These are phyloP conservation scores for Cirrhinus mrigala DNA, from an alignment of 2,797 vertebrate genomes.

Conservation along the genomic window DNA sequence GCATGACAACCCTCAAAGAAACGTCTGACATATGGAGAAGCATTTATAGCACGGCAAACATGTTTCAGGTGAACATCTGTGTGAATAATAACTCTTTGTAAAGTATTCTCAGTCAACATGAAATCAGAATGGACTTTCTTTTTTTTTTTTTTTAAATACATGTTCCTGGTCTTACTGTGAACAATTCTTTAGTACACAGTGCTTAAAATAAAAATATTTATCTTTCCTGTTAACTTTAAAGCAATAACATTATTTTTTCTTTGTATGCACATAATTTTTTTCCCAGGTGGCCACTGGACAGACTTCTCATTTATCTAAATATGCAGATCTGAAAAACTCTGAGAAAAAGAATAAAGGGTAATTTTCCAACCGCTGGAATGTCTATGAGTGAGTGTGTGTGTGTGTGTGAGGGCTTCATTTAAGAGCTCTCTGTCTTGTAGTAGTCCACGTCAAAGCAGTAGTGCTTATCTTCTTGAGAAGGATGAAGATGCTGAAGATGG, in stretches of 20 bases:
- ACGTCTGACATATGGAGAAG: slow-evolving; percentile 71
- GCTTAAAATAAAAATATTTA: neutral
- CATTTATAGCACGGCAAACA: slow-evolving; percentile 67
- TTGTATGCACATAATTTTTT: neutral
- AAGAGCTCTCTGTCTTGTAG: neutral
- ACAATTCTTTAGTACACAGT: too few relatives aligned
- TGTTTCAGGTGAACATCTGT: slow-evolving; percentile 71
- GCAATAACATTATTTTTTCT: neutral
- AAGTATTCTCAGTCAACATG: neutral
- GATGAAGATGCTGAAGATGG: slow-evolving; percentile 66
- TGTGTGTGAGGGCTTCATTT: neutral
- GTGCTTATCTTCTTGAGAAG: slow-evolving; percentile 71
- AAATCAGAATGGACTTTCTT: neutral
- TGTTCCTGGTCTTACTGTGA: neutral
- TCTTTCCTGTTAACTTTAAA: neutral
- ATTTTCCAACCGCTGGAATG: neutral
- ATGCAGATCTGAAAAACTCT: neutral
- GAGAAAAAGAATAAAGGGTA: slow-evolving; percentile 35
- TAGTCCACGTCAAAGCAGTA: slow-evolving; percentile 65
- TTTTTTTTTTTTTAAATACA: neutral
- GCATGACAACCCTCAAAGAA: slow-evolving; percentile 49
- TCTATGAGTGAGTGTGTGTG: neutral
- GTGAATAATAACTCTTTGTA: neutral
- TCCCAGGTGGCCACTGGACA: slow-evolving; percentile 13
- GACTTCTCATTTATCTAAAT: slow-evolving; percentile 2